phyloP scores from a whole-genome alignment of 2,113 vertebrate species.

The Neolamprologus variostigma region DNA sequence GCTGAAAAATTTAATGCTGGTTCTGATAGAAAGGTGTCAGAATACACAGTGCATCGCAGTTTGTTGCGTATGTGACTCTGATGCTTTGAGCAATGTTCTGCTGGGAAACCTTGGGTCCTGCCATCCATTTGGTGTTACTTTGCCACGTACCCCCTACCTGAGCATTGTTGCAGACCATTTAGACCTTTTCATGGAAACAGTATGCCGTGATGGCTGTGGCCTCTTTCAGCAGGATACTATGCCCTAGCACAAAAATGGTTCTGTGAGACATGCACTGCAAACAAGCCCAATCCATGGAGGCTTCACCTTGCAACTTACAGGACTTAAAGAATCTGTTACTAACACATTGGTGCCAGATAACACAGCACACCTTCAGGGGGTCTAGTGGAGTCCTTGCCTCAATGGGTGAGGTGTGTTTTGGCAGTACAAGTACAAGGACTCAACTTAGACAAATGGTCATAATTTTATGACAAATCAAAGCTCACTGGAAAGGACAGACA shows the following conservation, averaged over 20 bases:
- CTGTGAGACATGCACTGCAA: not conserved
- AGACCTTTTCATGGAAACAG: not conserved
- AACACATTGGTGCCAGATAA: not conserved
- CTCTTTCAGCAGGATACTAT: not conserved
- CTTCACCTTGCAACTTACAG: not conserved
- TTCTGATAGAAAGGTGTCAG: not conserved
- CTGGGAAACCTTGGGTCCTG: not conserved
- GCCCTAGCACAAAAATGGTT: not conserved
- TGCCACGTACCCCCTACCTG: not conserved
- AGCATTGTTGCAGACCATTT: not conserved
- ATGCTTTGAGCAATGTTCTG: not conserved
- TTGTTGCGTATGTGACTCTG: not conserved
- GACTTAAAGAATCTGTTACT: not conserved
- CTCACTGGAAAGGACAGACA: constrained; percentile 16
- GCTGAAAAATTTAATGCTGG: not conserved
- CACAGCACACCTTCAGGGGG: not conserved
- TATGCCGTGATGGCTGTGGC: not conserved
- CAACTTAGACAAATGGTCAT: not conserved
- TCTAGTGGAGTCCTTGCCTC: not conserved
- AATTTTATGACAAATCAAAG: constrained; percentile 1
- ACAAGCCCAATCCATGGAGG: not conserved
- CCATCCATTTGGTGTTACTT: not conserved
- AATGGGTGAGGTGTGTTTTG: not conserved
- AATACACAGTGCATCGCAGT: not conserved
- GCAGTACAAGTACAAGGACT: not conserved